Base-by-base conservation (phyloP, 2,888 invertebrate genomes). In the Cephonodes hylas region DNA sequence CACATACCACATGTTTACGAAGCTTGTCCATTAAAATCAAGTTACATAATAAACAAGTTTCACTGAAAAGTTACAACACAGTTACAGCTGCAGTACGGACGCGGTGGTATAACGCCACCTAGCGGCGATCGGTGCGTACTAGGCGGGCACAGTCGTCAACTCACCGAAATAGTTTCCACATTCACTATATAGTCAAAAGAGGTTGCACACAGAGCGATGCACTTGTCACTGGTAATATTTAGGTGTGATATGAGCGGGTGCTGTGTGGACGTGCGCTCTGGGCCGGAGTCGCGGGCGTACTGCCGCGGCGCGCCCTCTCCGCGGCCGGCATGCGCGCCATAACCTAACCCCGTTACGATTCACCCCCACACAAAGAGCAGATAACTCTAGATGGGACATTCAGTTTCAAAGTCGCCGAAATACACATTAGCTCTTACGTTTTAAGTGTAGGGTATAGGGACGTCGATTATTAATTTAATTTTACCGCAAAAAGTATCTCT, bases 81-180 rank as follows among this genome's bases (percentile, higher is more conserved):
- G 79, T 79, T 82, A 82, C 77, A 81, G 80, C 88, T 87, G 89
- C 89, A 89, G 84, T 85, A 87, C 83, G 78, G 86, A 83, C 81
- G 82, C 84, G 79, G 69, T 63, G 67, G 65, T 20, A n/a, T 72
- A 79, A 67, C 86, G 89, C 89, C 89, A 88, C 85, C 89, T 89
- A 80, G 44, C 53, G 38, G 38, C 22, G 18, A 31, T 18, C 4
- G 27, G 18, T n/a, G 18, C 31, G 13, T 25, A 23, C 58, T 58
- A 8, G 7, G 23, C 42, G n/a, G n/a, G 3, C 7, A n/a, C 66
- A 63, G 44, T 62, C 59, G 34, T 62, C 71, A 70, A 75, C 75
- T 75, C 59, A 75, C 75, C 75, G 31, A 53, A 53, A 18, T 31
- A 31, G 53, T 18, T 31, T 53, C 53, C 53, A 53, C 53, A 20